Evolutionary conservation across 2,113 vertebrate genomes (phyloP), one percentile per base, ranked within the genome.

Genomic region (Phrynosoma blainvillii): DNA sequence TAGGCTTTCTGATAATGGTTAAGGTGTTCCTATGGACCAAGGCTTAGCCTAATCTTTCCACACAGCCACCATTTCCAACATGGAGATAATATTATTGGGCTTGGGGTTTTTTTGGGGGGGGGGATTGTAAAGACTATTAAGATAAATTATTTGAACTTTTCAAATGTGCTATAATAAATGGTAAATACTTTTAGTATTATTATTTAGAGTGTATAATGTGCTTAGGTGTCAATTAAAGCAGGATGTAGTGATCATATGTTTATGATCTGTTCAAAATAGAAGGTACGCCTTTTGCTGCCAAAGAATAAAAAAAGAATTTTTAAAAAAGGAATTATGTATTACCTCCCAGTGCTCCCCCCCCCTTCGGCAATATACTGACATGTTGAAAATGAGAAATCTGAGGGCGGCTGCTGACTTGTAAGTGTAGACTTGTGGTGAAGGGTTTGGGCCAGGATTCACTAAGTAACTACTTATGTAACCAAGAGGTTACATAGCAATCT

Each of bases 221-320:
- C 56, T 88, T 88, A 88, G 84, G 84, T 12, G 73, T 36, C 87
- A 85, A 71, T 89, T 90, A 88, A 82, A 88, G 89, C 83, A 92
- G 85, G 80, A 81, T 90, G 71, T 13, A 87, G 87, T 82, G 82
- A 8, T 66, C 88, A 30, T 23, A 56, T 21, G 52, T 73, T 84
- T 80, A 87, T 85, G 92, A 76, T 0, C 1, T 13, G 27, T 4
- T 83, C 89, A 85, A 42, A 25, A 77, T 87, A 84, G 82, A 75
- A 75, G 66, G 89, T 89, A 21, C 79, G 93, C 89, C 87, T 91
- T 91, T 71, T 32, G 0, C 0, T 30, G 27, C 92, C 25, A 76
- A 16, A 75, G 47, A 36, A 77, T 85, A 23, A 89, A 92, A 80
- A 85, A n/a, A 52, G 7, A 6, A 47, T 47, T 47, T 47, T 6